phyloP scores from a whole-genome alignment of 2,797 vertebrate genomes.

The Toxotes lorentzi region DNA sequence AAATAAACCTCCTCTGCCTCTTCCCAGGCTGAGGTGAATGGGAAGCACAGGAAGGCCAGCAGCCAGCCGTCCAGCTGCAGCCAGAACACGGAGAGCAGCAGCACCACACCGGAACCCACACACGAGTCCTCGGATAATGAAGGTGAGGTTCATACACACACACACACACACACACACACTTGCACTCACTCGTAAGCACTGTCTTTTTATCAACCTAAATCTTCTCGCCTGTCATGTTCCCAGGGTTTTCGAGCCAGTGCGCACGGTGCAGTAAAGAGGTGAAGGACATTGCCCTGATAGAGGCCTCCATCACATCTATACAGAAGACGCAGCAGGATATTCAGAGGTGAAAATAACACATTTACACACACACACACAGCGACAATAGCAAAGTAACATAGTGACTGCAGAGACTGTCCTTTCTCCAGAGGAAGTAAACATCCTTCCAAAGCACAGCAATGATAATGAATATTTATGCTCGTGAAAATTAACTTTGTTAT shows the following conservation, averaged over 20 bases:
- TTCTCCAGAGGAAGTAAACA: neutral
- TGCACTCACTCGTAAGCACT: no score
- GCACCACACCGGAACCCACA: slow-evolving; percentile 93
- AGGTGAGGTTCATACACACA: slow-evolving; percentile 70
- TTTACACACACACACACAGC: neutral
- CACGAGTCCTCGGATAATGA: slow-evolving; percentile 95
- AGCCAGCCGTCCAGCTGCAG: slow-evolving; percentile 95
- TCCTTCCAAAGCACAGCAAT: neutral
- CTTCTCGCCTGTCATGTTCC: slow-evolving; percentile 17
- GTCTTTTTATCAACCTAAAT: neutral
- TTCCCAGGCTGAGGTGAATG: slow-evolving; percentile 77
- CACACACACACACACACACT: no score
- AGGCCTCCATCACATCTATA: slow-evolving; percentile 90
- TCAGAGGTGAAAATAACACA: slow-evolving; percentile 85
- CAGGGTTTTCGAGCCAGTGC: slow-evolving; percentile 85
- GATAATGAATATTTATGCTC: no score
- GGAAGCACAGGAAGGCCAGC: slow-evolving; percentile 91
- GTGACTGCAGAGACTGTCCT: neutral
- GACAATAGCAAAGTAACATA: no score
- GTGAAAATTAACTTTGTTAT: no score
- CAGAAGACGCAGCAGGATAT: slow-evolving; percentile 94
- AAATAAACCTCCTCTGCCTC: neutral
- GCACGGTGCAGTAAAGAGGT: slow-evolving; percentile 89
- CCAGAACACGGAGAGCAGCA: slow-evolving; percentile 96
- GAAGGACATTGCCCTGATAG: slow-evolving; percentile 89